Evolutionary conservation across 2,888 invertebrate species (phyloP), one percentile per base, ranked within the genome.

Genomic region (Yponomeuta cagnagella): DNA sequence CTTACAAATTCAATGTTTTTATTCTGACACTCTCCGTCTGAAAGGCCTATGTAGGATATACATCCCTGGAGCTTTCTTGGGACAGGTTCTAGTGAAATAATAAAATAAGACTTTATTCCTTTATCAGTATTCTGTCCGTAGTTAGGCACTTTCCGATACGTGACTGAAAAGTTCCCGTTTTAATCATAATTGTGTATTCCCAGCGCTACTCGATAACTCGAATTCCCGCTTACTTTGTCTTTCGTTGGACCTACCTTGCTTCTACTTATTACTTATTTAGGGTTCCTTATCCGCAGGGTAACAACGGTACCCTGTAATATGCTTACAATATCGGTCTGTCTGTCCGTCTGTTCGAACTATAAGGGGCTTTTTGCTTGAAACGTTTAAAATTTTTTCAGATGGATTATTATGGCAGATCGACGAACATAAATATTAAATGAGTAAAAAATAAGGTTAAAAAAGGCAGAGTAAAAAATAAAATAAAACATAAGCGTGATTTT

Each of bases 141-240:
- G 30, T 64, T 23, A 64, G 64, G 64, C 64, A 64, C 30, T 64
- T 64, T 64, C 31, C 23, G 30, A 64, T 58, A 64, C 64, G 64
- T 64, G 64, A 23, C 64, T 64, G 64, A 30, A 30, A 64, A 64
- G 64, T 64, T 64, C 10, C 30, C 10, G 30, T 64, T 64, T 64
- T 64, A 10, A 23, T 64, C 64, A 30, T 23, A 64, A 64, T 30
- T 64, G 64, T 9, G 64, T 10, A 64, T 64, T 58, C 52, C 15
- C 15, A 58, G 52, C 52, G 52, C 52, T 5, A 58, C 52, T 58
- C 52, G 52, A 58, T 58, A 58, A 58, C 52, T 15, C 52, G 15
- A 58, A 58, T 58, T 58, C 5, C 43, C 43, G 43, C 43, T 12
- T 58, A 58, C 52, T 58, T 58, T 58, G 52, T 58, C 52, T 52